A percentile compares a stretch with the other conserved stretches of the same genome.
Evolutionary conservation across 2,797 vertebrate genomes (phyloP).

Genomic region (Cryptoblepharus egeriae): DNA sequence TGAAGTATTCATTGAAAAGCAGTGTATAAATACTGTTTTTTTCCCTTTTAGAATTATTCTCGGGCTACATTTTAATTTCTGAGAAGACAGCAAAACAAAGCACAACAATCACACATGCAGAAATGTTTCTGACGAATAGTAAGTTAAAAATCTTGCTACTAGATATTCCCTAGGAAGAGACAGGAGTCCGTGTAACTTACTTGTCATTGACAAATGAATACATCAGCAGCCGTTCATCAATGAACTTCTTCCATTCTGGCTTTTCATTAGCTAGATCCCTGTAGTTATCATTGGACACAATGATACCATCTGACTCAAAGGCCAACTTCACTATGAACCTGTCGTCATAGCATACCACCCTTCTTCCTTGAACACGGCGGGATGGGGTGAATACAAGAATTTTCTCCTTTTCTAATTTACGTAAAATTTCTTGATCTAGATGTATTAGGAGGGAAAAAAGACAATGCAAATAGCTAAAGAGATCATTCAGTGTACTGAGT

Average conservation of each 20-base stretch:
- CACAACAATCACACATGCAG: not conserved
- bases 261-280: constrained; percentile 96
- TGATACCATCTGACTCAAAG: constrained; percentile 95
- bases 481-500: constrained; percentile 8
- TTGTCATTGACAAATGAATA: constrained; percentile 99
- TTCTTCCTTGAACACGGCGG: constrained; percentile 92
- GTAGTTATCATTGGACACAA: constrained; percentile 99
- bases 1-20: too few species aligned
- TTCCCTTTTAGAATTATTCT: too few species aligned
- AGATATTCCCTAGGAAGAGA: not conserved
- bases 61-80: not conserved
- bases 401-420: constrained; percentile 94
- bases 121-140: not conserved
- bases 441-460: constrained; percentile 28
- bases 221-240: constrained; percentile 96
- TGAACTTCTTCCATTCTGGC: constrained; percentile 98
- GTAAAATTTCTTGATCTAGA: constrained; percentile 93
- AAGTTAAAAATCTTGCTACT: not conserved
- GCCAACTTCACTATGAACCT: constrained; percentile 97
- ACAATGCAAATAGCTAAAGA: constrained; percentile 30
- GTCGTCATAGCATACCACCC: constrained; percentile 97
- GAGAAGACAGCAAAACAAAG: not conserved
- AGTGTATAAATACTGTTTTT: too few species aligned
- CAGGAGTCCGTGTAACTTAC: constrained; percentile 77
- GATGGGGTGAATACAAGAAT: constrained; percentile 97